Evolutionary conservation across 23 tunicate species (phyloP).

Genomic region (Clavelina lepadiformis): DNA sequence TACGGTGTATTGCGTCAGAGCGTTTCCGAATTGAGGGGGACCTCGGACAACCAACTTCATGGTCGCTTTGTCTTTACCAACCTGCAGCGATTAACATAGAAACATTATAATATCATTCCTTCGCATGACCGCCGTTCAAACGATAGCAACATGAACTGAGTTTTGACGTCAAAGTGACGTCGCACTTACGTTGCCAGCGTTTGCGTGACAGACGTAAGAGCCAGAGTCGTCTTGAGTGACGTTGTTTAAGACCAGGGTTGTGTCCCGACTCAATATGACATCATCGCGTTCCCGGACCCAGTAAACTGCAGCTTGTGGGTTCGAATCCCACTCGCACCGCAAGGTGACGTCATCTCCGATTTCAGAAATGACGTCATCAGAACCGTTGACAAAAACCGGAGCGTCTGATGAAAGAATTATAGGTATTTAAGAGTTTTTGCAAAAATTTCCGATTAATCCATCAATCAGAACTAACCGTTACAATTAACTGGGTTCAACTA

Average conservation of each 20-base stretch:
- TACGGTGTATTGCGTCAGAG: slow-evolving; percentile 28
- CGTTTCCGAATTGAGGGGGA: slow-evolving; percentile 54
- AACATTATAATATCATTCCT: too few species aligned
- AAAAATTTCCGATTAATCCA: too few species aligned
- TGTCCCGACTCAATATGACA: slow-evolving; percentile 5
- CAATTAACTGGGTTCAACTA: too few species aligned
- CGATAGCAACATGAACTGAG: neutral
- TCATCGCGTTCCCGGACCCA: slow-evolving; percentile 51
- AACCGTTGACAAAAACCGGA: slow-evolving; percentile 42
- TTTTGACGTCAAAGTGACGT: slow-evolving; percentile 20
- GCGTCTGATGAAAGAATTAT: slow-evolving; percentile 32
- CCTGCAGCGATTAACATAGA: slow-evolving; percentile 8
- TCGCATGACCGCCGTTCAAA: neutral
- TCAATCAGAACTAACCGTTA: too few species aligned
- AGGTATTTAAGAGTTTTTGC: neutral
- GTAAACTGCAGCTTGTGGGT: slow-evolving; percentile 47
- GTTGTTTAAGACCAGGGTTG: slow-evolving; percentile 4
- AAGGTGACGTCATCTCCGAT: slow-evolving; percentile 56
- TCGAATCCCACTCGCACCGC: slow-evolving; percentile 84
- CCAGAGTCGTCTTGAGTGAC: slow-evolving; percentile 39
- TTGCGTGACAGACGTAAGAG: slow-evolving; percentile 28
- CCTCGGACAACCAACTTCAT: slow-evolving; percentile 51
- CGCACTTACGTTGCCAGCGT: slow-evolving; percentile 27
- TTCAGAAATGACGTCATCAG: slow-evolving; percentile 39
- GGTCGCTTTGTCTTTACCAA: slow-evolving; percentile 35